These are phyloP conservation scores for Cordylochernes scorpioides DNA, from an alignment of 2,888 invertebrate species.

Conservation along the genomic window DNA sequence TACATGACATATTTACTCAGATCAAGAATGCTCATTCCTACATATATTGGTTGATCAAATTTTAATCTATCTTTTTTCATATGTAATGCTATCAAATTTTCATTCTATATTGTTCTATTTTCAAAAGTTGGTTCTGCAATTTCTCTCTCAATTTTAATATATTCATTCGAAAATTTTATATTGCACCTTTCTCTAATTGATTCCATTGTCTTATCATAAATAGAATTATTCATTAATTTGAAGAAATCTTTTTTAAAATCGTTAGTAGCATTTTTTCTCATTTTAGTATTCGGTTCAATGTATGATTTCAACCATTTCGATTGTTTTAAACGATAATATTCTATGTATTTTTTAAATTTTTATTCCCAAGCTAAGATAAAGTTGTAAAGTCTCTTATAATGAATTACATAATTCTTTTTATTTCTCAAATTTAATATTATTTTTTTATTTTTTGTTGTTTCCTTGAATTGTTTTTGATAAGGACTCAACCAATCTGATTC, in stretches of 20 bases:
- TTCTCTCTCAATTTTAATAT: constrained; percentile 2
- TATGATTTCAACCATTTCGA: constrained; percentile 5
- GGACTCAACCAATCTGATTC: too few species aligned
- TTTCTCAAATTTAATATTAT: constrained; percentile 7
- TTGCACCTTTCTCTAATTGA: constrained; percentile 17
- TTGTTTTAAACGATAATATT: constrained; percentile 6
- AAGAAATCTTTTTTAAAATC: constrained; percentile 21
- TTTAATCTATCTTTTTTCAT: constrained; percentile 4
- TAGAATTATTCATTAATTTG: constrained; percentile 18
- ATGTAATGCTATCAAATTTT: constrained; percentile 2
- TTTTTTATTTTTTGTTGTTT: constrained; percentile 5
- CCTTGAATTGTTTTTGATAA: too few species aligned
- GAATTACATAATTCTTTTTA: constrained; percentile 13
- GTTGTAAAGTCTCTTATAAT: constrained; percentile 14
- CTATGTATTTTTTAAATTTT: constrained; percentile 15
- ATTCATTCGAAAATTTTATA: constrained; percentile 12
- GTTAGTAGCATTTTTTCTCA: constrained; percentile 15
- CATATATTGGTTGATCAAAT: constrained; percentile 15
- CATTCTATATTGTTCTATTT: not conserved
- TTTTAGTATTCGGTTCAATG: constrained; percentile 12
- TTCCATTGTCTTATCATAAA: constrained; percentile 20
- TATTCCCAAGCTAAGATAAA: constrained; percentile 13
- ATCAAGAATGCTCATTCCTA: constrained; percentile 16
- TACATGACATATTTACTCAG: constrained; percentile 17
- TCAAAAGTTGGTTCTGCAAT: constrained; percentile 6